Base-by-base conservation (phyloP, 1,140 invertebrate genomes). In the Platyura marginata region DNA sequence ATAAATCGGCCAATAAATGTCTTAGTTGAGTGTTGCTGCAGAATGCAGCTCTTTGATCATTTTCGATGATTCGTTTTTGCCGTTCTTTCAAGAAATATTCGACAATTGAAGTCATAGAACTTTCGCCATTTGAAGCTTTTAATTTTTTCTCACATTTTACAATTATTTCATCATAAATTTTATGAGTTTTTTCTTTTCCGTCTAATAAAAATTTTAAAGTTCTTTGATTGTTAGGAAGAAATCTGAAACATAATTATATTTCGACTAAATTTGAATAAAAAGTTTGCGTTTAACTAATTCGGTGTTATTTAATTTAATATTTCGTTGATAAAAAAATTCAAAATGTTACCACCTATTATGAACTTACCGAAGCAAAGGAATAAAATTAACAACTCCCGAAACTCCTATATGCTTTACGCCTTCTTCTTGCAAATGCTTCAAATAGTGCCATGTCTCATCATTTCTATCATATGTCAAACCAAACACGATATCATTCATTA, bases 1-100 rank as follows among this genome's bases (percentile, higher is more conserved):
- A 89, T 43, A 95, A 64, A 62, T 95, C 90, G 3, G 81, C 79
- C 21, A 90, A 53, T 13, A 90, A 63, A 61, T 83, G 81, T 50
- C 74, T 60, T 51, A 86, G 61, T 51, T 92, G 85, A 23, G 69
- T 61, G 40, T 74, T 66, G 18, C 59, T 71, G 46, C 70, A 68
- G 44, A 70, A 75, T 37, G 58, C 56, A 16, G 58, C 53, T 4
- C 51, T 42, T 39, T 67, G 63, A 36, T 69, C 57, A 13, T 53
- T 52, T 36, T 48, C 57, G 38, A 58, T 53, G 47, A 51, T 52
- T 50, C 65, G 61, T 47, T 52, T 67, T 49, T 61, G 66, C 66
- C 77, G 66, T 49, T 82, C 76, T 11, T 67, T 52, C 11, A 79
- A 59, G 53, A 80, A 89, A 33, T 72, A 74, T 40, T 82, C 75